Base-by-base conservation (phyloP, 2,888 invertebrate genomes). In the Leptothorax acervorum region DNA sequence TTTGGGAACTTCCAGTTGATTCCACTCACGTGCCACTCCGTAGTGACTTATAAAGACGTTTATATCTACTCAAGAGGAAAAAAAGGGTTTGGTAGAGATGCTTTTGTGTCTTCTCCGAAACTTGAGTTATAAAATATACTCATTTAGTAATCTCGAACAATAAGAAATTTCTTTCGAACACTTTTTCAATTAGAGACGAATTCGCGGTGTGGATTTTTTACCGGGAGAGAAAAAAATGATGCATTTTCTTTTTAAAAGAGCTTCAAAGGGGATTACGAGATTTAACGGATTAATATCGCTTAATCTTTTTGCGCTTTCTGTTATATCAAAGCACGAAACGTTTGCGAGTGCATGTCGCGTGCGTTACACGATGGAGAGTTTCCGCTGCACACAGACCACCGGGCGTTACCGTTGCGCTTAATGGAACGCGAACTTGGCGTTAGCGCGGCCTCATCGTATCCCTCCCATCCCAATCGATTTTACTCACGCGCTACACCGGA, bases 361-460 rank as follows among this genome's bases (percentile, higher is more conserved):
- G 79, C 79, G 48, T 60, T 73, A 31, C 70, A 45, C 55, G 71
- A 78, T 78, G 23, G 35, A 23, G 79, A 60, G 57, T 60, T 79
- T 73, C 79, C 60, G 73, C 18, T 65, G 76, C 76, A 48, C 75
- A 31, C 75, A 31, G 74, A 87, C 48, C 63, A 53, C 48, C 74
- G 60, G 31, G 86, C 66, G 82, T 83, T 81, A 81, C 73, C 51
- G 83, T 76, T 85, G 78, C 76, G 83, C 86, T 73, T 85, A 87
- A 87, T 83, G 87, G 87, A 87, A 71, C 66, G 28, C 57, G 73
- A 78, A 63, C 85, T 79, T 75, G 39, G 31, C 55, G 45, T 68
- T 68, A 70, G 73, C 60, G 66, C 57, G 57, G 31, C 76, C 65
- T 70, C 79, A 65, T 78, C 75, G 31, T 60, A 78, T 60, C 55